These are phyloP conservation scores for Neogale vison DNA, from an alignment of 2,113 vertebrate genomes.

Conservation along the genomic window DNA sequence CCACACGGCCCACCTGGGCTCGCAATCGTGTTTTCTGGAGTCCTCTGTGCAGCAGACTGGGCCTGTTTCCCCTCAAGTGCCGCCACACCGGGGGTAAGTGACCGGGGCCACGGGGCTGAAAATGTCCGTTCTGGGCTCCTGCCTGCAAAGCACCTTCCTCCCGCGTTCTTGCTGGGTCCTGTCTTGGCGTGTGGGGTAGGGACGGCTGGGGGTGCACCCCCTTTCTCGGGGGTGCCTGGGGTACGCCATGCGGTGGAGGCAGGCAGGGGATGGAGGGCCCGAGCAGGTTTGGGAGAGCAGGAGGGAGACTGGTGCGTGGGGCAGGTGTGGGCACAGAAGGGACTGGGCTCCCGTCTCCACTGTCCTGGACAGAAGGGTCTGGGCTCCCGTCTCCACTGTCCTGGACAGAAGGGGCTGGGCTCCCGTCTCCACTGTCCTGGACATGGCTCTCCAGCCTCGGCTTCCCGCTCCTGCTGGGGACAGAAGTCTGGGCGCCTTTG, in stretches of 20 bases:
- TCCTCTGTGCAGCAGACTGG: not conserved
- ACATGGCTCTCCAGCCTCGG: not conserved
- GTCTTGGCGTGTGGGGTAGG: not conserved
- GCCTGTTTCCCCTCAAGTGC: not conserved
- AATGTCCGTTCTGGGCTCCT: not conserved
- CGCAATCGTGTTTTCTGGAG: not conserved
- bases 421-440: too few relatives aligned
- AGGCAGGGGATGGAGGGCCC: not conserved
- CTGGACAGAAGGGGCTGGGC: not conserved
- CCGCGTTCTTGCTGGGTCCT: not conserved
- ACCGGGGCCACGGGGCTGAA: accelerated
- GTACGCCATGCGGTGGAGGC: not conserved
- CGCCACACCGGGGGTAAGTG: not conserved
- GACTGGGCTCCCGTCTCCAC: not conserved
- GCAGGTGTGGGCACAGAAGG: not conserved
- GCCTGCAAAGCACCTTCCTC: not conserved
- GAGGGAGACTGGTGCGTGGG: not conserved
- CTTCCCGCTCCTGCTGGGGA: not conserved
- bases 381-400: too few relatives aligned
- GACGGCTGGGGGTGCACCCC: not conserved
- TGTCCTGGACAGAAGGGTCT: not conserved
- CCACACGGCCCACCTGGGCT: not conserved
- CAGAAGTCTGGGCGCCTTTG: not conserved
- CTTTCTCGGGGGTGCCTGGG: not conserved
- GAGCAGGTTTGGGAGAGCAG: not conserved